Evolutionary conservation across 1,140 invertebrate species (phyloP).

Genomic region (Amyelois transitella): DNA sequence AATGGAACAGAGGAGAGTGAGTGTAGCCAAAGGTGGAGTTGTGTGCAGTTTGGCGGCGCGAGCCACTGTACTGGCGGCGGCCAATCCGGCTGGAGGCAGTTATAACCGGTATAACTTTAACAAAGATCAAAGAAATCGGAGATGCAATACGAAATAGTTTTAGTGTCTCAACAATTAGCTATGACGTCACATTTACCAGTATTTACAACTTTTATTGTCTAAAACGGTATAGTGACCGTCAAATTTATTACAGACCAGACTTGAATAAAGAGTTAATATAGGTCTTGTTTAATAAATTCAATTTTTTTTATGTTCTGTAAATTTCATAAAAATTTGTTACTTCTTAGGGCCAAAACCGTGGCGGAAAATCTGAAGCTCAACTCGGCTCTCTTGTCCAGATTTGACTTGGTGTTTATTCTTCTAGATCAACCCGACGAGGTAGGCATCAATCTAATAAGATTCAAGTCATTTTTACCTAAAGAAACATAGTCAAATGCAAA

Average conservation of each 20-base stretch:
- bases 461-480: not conserved
- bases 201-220: too few species aligned
- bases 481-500: too few species aligned
- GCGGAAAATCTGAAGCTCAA: conserved; percentile 93
- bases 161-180: too few species aligned
- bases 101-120: conserved; percentile 88
- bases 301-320: too few species aligned
- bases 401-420: conserved; percentile 95
- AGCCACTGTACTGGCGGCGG: conserved; percentile 91
- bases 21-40: conserved; percentile 91
- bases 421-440: conserved; percentile 88
- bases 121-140: too few species aligned
- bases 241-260: too few species aligned
- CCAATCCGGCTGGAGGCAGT: conserved; percentile 92
- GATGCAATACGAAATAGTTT: too few species aligned
- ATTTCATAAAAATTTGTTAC: conserved; percentile 6
- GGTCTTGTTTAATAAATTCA: too few species aligned
- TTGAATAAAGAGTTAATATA: too few species aligned
- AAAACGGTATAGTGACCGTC: too few species aligned
- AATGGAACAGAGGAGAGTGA: conserved; percentile 96
- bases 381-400: conserved; percentile 90
- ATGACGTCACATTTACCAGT: too few species aligned
- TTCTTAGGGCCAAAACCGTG: conserved; percentile 84
- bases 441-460: not conserved
- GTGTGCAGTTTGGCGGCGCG: conserved; percentile 86